phyloP scores from a whole-genome alignment of 1,140 invertebrate genomes.

The Octopus sinensis region DNA sequence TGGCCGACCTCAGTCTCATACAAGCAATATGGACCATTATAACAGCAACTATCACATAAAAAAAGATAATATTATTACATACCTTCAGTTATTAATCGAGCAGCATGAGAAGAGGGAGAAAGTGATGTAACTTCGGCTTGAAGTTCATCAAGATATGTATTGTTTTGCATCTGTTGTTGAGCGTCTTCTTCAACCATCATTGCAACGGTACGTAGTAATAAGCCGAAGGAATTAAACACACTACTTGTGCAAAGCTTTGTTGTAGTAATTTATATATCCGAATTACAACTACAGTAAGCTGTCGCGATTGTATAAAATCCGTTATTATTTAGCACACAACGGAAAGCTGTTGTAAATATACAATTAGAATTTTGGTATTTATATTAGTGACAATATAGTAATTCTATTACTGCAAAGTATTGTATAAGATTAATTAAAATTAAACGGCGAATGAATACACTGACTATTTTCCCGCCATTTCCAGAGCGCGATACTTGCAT shows the following conservation, averaged over 20 bases:
- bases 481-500: background rate
- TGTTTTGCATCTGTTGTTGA: slow-evolving; percentile 9
- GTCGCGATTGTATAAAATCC: background rate
- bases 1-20: too few relatives aligned
- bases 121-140: background rate
- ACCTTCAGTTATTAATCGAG: slow-evolving; percentile 4
- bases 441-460: slow-evolving; percentile 6
- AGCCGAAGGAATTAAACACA: background rate
- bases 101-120: background rate
- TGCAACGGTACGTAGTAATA: background rate
- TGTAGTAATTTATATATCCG: background rate
- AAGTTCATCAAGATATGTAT: slow-evolving; percentile 9
- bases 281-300: background rate
- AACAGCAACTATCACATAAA: too few relatives aligned
- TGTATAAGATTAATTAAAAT: background rate
- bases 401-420: background rate
- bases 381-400: background rate
- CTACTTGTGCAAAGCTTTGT: background rate
- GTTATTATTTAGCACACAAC: background rate
- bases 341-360: background rate
- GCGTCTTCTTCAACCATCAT: slow-evolving; percentile 6
- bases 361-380: background rate
- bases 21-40: too few relatives aligned
- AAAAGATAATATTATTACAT: background rate
- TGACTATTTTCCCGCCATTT: slow-evolving; percentile 1